Evolutionary conservation across 2,888 invertebrate species (phyloP), one percentile per base, ranked within the genome.

Genomic region (Dioctria linearis): DNA sequence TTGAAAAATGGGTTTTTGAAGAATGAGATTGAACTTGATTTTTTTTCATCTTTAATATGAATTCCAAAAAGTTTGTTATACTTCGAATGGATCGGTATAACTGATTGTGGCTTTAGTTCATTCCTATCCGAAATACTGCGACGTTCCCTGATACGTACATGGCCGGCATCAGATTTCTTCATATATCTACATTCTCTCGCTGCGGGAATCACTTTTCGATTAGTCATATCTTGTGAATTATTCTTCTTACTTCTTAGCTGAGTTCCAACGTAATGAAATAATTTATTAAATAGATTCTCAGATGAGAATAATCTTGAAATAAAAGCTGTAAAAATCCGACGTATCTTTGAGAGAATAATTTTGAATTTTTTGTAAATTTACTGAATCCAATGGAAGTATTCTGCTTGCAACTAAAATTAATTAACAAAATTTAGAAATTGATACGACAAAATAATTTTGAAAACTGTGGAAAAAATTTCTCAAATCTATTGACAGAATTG

Each of bases 1-100:
- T 81, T 81, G 54, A 81, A 79, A 39, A 81, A 81, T 11, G 81
- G 79, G 73, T 81, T 81, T 13, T n/a, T 63, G 4, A 73, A 65
- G 4, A 79, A 61, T 5, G 37, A 37, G 9, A 13, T 54, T 42
- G 49, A 4, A 40, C 46, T 49, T 6, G 57, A n/a, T 11, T 6
- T 43, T 25, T 46, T 43, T 11, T 46, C 46, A 3, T n/a, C 37
- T 8, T 46, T 67, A 43, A 37, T 25, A 13, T 67, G 25, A 4
- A 5, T 2, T 11, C 49, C 49, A 67, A 46, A 67, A 13, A 67
- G n/a, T 46, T 54, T 54, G 54, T 54, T 54, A n/a, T 54, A 54
- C 54, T 54, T 54, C 4, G 54, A 54, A 54, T 11, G 3, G 11
- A 54, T 2, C 11, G 54, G 54, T 54, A 54, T 54, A 11, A 54